A percentile compares a stretch with the other conserved stretches of the same genome.
These are phyloP conservation scores for Silurus lanzhouensis DNA, from an alignment of 2,797 vertebrate genomes.

Conservation along the genomic window DNA sequence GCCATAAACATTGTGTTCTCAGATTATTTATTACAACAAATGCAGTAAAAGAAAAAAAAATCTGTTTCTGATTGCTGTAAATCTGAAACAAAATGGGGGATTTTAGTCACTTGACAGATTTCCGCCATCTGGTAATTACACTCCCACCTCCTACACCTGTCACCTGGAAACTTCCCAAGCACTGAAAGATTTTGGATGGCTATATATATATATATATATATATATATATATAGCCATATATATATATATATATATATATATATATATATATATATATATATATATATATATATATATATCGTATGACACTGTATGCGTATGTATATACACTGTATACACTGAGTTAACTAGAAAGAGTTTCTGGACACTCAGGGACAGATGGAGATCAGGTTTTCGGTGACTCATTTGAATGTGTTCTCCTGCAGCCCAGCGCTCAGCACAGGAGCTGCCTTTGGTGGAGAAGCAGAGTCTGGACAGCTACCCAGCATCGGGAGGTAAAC, in stretches of 20 bases:
- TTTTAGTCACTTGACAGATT: not conserved
- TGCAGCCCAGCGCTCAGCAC: slow-evolving; percentile 85
- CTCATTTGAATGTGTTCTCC: slow-evolving; percentile 25
- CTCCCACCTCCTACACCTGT: slow-evolving; percentile 2
- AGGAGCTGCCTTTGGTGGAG: slow-evolving; percentile 87
- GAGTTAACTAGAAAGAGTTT: not conserved
- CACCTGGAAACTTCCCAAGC: slow-evolving; percentile 2
- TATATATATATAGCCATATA: no score
- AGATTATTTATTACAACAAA: not conserved
- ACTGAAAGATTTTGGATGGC: not conserved
- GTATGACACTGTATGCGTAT: no score
- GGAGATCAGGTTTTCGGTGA: slow-evolving; percentile 51
- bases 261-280: no score
- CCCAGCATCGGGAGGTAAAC: slow-evolving; percentile 80
- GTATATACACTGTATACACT: not conserved
- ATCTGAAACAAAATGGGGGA: not conserved
- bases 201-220: not conserved
- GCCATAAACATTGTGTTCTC: not conserved
- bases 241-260: not conserved
- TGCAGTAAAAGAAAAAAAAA: not conserved
- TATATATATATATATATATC: no score
- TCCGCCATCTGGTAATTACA: slow-evolving; percentile 17
- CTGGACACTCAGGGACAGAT: slow-evolving; percentile 52
- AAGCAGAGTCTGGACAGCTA: slow-evolving; percentile 83
- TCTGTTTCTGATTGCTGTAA: not conserved